Conservation (phyloP, 2,888 invertebrate genomes). For the Ormyrus nitidulus region DNA sequence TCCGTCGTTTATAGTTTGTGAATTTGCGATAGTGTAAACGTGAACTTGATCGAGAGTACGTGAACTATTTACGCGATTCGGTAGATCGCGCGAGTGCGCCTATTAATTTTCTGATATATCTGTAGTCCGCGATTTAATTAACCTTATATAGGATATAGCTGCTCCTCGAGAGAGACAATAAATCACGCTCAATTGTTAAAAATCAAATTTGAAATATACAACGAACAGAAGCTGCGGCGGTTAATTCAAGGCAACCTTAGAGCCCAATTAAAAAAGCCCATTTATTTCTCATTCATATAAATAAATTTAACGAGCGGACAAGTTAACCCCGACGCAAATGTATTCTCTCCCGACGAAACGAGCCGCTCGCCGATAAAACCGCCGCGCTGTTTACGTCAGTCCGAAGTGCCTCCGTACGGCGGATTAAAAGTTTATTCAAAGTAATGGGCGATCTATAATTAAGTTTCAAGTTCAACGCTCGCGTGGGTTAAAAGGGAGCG, state of each 20-base stretch:
- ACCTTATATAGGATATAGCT: no score
- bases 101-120: no score
- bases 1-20: background rate
- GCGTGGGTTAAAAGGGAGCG: constrained; percentile 12
- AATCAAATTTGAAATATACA: no score
- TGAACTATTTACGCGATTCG: background rate
- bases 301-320: background rate
- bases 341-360: constrained; percentile 7
- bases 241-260: constrained; percentile 3
- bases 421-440: constrained; percentile 39
- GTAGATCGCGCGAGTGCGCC: background rate
- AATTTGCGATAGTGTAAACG: background rate
- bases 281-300: constrained; percentile 23
- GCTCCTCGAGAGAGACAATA: no score
- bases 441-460: constrained; percentile 35
- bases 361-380: constrained; percentile 3
- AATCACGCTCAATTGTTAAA: no score
- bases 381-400: background rate
- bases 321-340: no score
- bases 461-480: constrained; percentile 40
- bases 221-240: no score
- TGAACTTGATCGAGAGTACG: constrained; percentile 17
- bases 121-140: no score
- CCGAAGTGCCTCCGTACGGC: background rate
- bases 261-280: background rate